Conservation (phyloP, 2,113 vertebrate species). For the Psilopsiagon aurifrons region DNA sequence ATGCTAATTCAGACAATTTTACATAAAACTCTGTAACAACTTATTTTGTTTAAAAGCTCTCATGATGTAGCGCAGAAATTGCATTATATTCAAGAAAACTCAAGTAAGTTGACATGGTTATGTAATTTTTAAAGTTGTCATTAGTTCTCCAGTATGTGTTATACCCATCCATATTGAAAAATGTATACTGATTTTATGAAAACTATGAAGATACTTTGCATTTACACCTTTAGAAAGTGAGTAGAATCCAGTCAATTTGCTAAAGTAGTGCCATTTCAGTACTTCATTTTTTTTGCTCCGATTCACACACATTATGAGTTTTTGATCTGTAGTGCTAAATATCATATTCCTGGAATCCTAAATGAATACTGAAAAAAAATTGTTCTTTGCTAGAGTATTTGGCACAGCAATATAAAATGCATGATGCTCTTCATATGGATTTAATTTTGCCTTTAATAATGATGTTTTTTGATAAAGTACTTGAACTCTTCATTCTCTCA, state of each 20-base stretch:
- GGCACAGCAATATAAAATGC: not conserved
- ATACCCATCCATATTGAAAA: not conserved
- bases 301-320: not conserved
- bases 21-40: not conserved
- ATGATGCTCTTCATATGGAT: not conserved
- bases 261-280: not conserved
- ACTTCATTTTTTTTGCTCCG: not conserved
- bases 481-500: not conserved
- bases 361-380: not conserved
- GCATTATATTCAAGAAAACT: slow-evolving; percentile 55
- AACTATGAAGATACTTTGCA: not conserved
- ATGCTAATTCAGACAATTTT: not conserved
- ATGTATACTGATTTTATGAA: not conserved
- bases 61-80: slow-evolving; percentile 42
- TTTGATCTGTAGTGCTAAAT: not conserved
- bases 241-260: not conserved
- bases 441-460: not conserved
- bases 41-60: slow-evolving; percentile 65
- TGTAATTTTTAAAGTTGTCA: not conserved
- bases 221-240: not conserved
- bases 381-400: not conserved
- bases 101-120: slow-evolving; percentile 71
- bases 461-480: not conserved
- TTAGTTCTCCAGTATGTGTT: not conserved
- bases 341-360: not conserved